A percentile compares a stretch with the other conserved stretches of the same genome.
Conservation (phyloP, 2,888 invertebrate species). For the Augiades crinisus region DNA sequence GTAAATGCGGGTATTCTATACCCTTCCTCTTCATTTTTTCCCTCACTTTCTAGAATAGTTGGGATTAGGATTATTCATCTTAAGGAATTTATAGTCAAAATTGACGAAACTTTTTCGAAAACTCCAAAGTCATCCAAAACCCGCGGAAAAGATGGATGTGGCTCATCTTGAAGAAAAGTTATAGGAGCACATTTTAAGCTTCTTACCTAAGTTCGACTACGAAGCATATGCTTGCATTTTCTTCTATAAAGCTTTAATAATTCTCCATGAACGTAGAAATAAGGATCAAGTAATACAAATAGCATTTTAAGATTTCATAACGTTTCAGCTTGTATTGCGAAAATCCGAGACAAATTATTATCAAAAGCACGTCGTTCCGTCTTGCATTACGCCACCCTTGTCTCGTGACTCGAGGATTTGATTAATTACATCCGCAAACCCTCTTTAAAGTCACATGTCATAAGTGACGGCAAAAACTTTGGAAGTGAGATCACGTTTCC, state of each 20-base stretch:
- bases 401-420: conserved; percentile 40
- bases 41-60: too few species aligned
- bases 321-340: neutral
- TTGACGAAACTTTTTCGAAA: too few species aligned
- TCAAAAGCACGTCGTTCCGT: conserved; percentile 23
- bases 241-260: too few species aligned
- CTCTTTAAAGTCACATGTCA: conserved; percentile 64
- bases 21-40: too few species aligned
- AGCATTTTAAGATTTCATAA: neutral
- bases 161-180: too few species aligned
- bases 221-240: neutral
- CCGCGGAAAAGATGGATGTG: too few species aligned
- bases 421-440: conserved; percentile 61
- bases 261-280: too few species aligned
- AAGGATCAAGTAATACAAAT: neutral
- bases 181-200: too few species aligned
- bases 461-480: conserved; percentile 54
- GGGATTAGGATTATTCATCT: too few species aligned
- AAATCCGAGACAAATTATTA: conserved; percentile 28
- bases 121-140: too few species aligned
- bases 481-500: conserved; percentile 32
- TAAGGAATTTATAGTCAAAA: too few species aligned
- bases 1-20: too few species aligned
- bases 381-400: conserved; percentile 26
- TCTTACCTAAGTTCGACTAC: neutral